phyloP scores from a whole-genome alignment of 2,888 invertebrate species.

The Netelia virgata region DNA sequence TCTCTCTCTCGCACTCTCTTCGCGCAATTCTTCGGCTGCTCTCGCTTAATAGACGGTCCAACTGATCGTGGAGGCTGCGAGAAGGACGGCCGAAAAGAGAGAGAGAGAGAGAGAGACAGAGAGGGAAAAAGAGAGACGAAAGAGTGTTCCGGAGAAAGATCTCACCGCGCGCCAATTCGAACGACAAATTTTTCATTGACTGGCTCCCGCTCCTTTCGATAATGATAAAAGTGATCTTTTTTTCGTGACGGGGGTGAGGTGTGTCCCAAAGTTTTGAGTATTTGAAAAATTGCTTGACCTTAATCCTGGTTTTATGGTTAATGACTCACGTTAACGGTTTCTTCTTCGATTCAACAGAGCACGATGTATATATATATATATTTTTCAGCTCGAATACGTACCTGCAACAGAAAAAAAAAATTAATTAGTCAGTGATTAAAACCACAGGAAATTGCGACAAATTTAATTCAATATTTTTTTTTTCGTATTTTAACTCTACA shows the following conservation, averaged over 20 bases:
- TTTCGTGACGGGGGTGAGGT: neutral
- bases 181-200: slow-evolving; percentile 66
- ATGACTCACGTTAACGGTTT: slow-evolving; percentile 44
- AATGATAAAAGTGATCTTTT: slow-evolving; percentile 50
- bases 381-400: slow-evolving; percentile 74
- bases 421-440: slow-evolving; percentile 20
- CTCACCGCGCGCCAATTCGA: slow-evolving; percentile 28
- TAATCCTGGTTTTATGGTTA: slow-evolving; percentile 46
- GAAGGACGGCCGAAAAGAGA: slow-evolving; percentile 24
- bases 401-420: slow-evolving; percentile 78
- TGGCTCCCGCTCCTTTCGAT: slow-evolving; percentile 30
- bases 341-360: neutral
- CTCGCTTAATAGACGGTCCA: slow-evolving; percentile 63
- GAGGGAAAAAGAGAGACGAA: slow-evolving; percentile 2
- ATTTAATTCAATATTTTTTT: slow-evolving; percentile 25
- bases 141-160: slow-evolving; percentile 40
- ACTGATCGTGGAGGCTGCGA: slow-evolving; percentile 27
- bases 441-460: neutral
- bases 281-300: slow-evolving; percentile 45
- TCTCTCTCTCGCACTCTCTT: slow-evolving; percentile 53
- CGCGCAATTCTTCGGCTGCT: slow-evolving; percentile 56
- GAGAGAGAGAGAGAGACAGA: slow-evolving; percentile 12
- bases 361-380: slow-evolving; percentile 5
- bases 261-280: slow-evolving; percentile 19
- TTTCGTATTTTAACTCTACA: neutral